Conservation (phyloP, 2,797 vertebrate species). For the Tangara arthus region DNA sequence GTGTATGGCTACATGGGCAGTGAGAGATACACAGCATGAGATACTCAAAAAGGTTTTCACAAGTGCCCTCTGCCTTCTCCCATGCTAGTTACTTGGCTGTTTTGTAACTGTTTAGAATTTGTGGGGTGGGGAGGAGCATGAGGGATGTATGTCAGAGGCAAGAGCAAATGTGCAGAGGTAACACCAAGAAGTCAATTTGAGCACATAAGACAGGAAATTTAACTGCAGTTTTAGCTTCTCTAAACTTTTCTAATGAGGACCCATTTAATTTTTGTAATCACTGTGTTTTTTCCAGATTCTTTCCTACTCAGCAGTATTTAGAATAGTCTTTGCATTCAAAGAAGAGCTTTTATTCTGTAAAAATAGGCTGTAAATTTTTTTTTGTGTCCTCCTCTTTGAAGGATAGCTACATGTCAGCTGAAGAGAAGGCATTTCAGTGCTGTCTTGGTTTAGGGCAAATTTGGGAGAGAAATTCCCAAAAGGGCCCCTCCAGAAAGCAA, state of each 20-base stretch:
- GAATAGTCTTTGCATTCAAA: neutral
- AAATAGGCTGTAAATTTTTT: neutral
- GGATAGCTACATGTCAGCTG: neutral
- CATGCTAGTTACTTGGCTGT: neutral
- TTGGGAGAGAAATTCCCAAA: too few relatives aligned
- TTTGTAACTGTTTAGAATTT: neutral
- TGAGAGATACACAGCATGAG: neutral
- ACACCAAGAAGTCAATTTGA: neutral
- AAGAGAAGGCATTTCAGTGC: neutral
- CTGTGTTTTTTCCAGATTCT: neutral
- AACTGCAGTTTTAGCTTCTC: neutral
- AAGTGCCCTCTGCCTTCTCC: neutral
- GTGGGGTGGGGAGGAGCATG: rapidly evolving
- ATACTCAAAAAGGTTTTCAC: neutral
- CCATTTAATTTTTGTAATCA: neutral
- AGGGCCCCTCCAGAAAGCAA: too few relatives aligned
- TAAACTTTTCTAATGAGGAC: neutral
- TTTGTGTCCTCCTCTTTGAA: neutral
- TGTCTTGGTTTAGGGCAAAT: too few relatives aligned
- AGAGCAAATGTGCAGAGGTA: neutral
- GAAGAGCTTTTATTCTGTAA: neutral
- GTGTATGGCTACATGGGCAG: neutral
- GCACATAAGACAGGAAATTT: neutral
- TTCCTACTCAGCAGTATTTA: neutral
- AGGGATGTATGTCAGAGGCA: neutral